Conservation (phyloP, 2,797 vertebrate species). For the Astyanax mexicanus region DNA sequence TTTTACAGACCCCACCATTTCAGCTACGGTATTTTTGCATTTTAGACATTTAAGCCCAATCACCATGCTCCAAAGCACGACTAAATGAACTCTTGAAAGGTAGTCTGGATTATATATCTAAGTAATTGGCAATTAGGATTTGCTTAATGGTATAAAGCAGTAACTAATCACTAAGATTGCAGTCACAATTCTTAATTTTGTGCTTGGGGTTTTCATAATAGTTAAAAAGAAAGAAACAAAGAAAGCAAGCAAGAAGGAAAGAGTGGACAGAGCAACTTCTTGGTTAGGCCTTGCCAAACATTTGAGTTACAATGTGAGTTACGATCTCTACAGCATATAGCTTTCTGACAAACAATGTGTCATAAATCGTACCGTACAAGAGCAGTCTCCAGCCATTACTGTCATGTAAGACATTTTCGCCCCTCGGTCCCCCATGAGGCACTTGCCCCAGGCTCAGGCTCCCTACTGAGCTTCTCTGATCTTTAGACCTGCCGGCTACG, state of each 20-base stretch:
- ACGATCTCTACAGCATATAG: conserved; percentile 36
- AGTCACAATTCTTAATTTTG: conserved; percentile 43
- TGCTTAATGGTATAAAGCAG: conserved; percentile 79
- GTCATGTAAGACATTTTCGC: conserved; percentile 56
- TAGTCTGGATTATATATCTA: conserved; percentile 80
- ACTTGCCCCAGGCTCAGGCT: conserved; percentile 48
- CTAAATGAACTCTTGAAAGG: conserved; percentile 80
- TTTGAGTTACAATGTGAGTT: conserved; percentile 11
- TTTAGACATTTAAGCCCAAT: conserved; percentile 72
- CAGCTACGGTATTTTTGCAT: conserved; percentile 65
- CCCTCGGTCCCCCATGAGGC: conserved; percentile 45
- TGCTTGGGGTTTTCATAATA: neutral
- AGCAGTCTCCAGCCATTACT: conserved; percentile 54
- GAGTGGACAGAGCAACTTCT: neutral
- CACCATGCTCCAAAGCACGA: conserved; percentile 76
- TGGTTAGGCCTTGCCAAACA: conserved; percentile 7
- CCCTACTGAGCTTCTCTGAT: conserved; percentile 53
- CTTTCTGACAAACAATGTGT: conserved; percentile 38
- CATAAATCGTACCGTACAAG: conserved; percentile 54
- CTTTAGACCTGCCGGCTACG: conserved; percentile 55
- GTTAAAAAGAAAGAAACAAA: neutral
- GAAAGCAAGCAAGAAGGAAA: neutral
- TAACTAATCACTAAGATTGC: conserved; percentile 45
- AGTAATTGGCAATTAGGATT: conserved; percentile 84
- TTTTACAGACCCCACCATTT: neutral